Conservation (phyloP, 1,140 invertebrate genomes). For the Atta texana region DNA sequence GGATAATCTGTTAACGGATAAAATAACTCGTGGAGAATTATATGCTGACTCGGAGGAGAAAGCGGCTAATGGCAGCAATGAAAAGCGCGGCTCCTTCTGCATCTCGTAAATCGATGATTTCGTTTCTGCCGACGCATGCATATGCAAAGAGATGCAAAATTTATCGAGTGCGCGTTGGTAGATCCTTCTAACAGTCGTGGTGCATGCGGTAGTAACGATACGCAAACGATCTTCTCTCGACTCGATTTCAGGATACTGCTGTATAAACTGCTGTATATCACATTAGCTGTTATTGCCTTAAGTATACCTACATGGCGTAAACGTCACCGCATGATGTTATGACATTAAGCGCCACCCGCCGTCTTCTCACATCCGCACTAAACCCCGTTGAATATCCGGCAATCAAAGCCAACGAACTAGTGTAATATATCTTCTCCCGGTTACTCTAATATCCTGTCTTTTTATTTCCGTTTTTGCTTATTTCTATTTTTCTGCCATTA, state of each 20-base stretch:
- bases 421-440: background rate
- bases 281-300: conserved; percentile 56
- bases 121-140: conserved; percentile 60
- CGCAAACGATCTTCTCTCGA: conserved; percentile 69
- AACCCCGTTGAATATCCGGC: conserved; percentile 9
- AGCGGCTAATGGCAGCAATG: conserved; percentile 47
- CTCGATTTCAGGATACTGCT: conserved; percentile 61
- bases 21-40: conserved; percentile 23
- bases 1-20: conserved; percentile 42
- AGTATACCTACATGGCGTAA: conserved; percentile 42
- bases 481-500: conserved; percentile 1
- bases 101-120: conserved; percentile 52
- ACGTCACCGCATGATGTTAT: conserved; percentile 33
- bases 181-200: conserved; percentile 43
- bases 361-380: conserved; percentile 6
- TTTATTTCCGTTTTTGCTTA: background rate
- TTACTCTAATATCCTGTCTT: background rate
- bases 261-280: conserved; percentile 47
- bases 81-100: conserved; percentile 47
- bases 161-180: conserved; percentile 43
- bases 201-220: conserved; percentile 64
- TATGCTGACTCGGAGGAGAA: conserved; percentile 36
- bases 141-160: conserved; percentile 65
- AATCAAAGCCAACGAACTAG: conserved; percentile 13
- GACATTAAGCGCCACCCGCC: background rate